Conservation (phyloP, 2,113 vertebrate species). For the Laterallus jamaicensis region DNA sequence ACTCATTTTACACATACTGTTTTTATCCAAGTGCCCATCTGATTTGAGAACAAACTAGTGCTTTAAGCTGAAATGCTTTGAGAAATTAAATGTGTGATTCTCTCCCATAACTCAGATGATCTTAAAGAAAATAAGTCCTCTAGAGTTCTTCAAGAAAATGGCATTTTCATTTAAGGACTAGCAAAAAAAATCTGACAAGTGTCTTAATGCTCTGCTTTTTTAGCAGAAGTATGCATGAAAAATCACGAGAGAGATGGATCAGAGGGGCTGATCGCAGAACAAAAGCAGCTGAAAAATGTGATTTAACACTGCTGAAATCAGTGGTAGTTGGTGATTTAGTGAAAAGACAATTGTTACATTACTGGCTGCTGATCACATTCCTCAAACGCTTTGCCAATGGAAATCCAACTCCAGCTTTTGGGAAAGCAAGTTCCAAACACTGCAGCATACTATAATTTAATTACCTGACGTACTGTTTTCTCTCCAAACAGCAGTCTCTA, state of each 20-base stretch:
- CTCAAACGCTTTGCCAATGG: background rate
- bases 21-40: background rate
- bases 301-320: background rate
- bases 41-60: background rate
- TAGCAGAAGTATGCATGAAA: background rate
- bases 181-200: slow-evolving; percentile 17
- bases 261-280: background rate
- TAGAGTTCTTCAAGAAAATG: background rate
- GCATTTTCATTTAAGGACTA: background rate
- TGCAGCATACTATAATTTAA: background rate
- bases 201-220: slow-evolving; percentile 10
- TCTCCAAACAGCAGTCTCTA: background rate
- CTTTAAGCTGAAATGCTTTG: background rate
- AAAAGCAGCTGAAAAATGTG: background rate
- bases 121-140: background rate
- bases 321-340: background rate
- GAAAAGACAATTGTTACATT: slow-evolving; percentile 4
- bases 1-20: slow-evolving; percentile 27
- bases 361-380: background rate
- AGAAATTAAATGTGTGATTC: slow-evolving; percentile 3
- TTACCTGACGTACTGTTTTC: slow-evolving; percentile 1
- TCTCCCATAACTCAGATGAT: background rate
- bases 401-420: slow-evolving; percentile 28
- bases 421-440: slow-evolving; percentile 6
- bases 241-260: background rate